Base-by-base conservation (phyloP, 2,113 vertebrate genomes). In the Sylvicapra grimmia region DNA sequence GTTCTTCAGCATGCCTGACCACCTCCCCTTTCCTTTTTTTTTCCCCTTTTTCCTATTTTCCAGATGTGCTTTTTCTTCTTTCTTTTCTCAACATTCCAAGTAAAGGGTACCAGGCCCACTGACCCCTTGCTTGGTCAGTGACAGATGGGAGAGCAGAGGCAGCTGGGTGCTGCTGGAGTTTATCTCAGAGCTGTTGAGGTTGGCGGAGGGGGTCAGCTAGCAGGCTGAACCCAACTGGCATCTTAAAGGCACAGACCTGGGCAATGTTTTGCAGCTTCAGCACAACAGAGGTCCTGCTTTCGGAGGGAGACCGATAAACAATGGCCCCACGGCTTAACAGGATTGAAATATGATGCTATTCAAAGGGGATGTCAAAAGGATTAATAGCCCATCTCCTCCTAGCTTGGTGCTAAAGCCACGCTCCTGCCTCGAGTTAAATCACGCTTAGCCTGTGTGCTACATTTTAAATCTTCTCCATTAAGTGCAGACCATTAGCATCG, bases 351-450 rank as follows among this genome's bases (percentile, higher is more conserved):
- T 7, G 97, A 96, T 0, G 3, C 93, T 19, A 36, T 94, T 96
- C 98, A 95, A 98, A 98, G 92, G 75, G 95, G 96, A 47, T 68
- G 94, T 95, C 98, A 96, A 56, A n/a, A 96, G 97, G 98, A 97
- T 97, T 91, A 97, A 98, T 16, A 95, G 96, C n/a, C 63, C 47
- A 3, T 83, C 97, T 96, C 96, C 92, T 92, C 88, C 53, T 49
- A 9, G 90, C 95, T 63, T 16, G 2, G 93, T 5, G 53, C 95
- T 11, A 77, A 89, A 94, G 75, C 90, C 0, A 1, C 0, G 4
- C 0, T 33, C 49, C 51, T 12, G 56, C 93, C 25, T 19, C 10
- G 19, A 94, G 96, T 21, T 6, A 92, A 36, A 6, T 56, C 1
- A 1, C 0, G 3, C 88, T 23, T 9, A 15, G 90, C 21, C 3